A percentile compares a stretch with the other conserved stretches of the same genome.
phyloP scores from a whole-genome alignment of 1,140 invertebrate genomes.

The Sminthurides bifidus region DNA sequence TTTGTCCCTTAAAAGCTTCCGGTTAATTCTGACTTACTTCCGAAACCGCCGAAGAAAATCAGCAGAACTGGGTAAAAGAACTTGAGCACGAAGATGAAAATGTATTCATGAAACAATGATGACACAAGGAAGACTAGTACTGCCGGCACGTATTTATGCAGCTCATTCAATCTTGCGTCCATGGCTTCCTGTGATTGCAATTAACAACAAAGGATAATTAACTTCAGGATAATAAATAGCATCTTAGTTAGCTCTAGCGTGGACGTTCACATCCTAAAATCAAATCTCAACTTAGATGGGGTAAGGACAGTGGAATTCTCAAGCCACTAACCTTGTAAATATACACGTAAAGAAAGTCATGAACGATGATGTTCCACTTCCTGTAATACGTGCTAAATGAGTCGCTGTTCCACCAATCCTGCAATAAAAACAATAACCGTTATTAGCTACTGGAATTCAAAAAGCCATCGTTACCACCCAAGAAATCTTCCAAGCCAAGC shows the following conservation, averaged over 20 bases:
- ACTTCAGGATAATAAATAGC: neutral
- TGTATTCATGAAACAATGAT: conserved; percentile 72
- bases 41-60: conserved; percentile 50
- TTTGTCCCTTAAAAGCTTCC: too few relatives aligned
- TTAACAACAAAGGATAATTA: conserved; percentile 38
- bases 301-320: neutral
- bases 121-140: conserved; percentile 45
- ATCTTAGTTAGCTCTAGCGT: neutral
- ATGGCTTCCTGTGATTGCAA: conserved; percentile 40
- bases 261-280: neutral
- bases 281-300: neutral
- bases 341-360: conserved; percentile 87
- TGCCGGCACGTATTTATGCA: neutral
- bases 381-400: conserved; percentile 70
- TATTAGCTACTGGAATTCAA: too few relatives aligned
- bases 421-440: conserved; percentile 3
- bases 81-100: conserved; percentile 59
- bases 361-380: conserved; percentile 86
- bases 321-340: conserved; percentile 59
- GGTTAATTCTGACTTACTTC: conserved; percentile 37
- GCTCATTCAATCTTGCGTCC: conserved; percentile 41
- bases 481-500: too few relatives aligned
- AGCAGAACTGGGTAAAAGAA: conserved; percentile 80
- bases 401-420: conserved; percentile 56
- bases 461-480: too few relatives aligned